Evolutionary conservation across 2,888 invertebrate genomes (phyloP).

Genomic region (Philonicus albiceps): DNA sequence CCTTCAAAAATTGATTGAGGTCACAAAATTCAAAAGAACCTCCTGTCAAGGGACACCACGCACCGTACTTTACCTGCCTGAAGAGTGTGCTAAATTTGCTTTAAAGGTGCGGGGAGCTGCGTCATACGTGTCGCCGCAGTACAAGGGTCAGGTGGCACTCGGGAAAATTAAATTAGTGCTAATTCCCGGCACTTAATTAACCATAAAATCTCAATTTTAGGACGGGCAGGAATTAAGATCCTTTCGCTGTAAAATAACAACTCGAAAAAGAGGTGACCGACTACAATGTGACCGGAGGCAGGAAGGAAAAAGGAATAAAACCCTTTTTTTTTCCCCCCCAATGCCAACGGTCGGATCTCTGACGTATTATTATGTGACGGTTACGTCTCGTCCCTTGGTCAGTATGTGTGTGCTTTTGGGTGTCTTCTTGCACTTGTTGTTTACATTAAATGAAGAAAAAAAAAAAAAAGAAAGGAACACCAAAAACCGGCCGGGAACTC

Average conservation of each 20-base stretch:
- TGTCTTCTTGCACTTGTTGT: not conserved
- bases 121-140: not conserved
- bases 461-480: not conserved
- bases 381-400: not conserved
- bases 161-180: not conserved
- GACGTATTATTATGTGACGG: not conserved
- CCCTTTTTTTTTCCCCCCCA: not conserved
- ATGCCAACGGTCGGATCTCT: not conserved
- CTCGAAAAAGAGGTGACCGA: not conserved
- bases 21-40: not conserved
- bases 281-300: not conserved
- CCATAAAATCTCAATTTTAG: not conserved
- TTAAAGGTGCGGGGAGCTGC: not conserved
- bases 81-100: not conserved
- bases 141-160: not conserved
- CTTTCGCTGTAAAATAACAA: not conserved
- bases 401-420: not conserved
- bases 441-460: not conserved
- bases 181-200: not conserved
- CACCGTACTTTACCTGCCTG: not conserved
- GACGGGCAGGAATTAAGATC: not conserved
- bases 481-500: not conserved
- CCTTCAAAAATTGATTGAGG: not conserved
- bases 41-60: not conserved
- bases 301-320: not conserved